A percentile compares a stretch with the other conserved stretches of the same genome.
Conservation (phyloP, 2,888 invertebrate species). For the Drosophila borborema region DNA sequence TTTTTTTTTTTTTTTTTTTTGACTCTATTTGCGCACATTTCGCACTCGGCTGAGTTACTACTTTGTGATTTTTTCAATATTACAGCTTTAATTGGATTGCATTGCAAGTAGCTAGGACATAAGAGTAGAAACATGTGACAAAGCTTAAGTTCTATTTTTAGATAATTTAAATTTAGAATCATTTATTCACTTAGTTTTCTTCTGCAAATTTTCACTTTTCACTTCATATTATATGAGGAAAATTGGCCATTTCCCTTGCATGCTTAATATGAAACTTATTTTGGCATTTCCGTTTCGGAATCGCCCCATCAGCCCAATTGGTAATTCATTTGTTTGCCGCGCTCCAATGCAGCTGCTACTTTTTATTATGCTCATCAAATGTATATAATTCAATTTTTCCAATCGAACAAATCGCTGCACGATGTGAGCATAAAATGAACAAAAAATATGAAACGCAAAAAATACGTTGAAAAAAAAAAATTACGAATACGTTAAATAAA, state of each 20-base stretch:
- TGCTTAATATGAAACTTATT: not conserved
- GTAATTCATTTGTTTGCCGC: slow-evolving; percentile 38
- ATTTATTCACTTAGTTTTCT: not conserved
- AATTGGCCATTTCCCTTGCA: not conserved
- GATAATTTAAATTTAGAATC: not conserved
- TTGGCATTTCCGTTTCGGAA: not conserved
- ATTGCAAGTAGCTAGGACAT: not conserved
- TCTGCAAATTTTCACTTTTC: not conserved
- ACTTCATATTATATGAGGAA: not conserved
- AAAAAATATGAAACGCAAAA: slow-evolving; percentile 2
- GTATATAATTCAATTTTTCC: slow-evolving; percentile 78
- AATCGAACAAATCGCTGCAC: slow-evolving; percentile 68
- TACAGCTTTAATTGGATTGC: not conserved
- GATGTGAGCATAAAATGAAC: slow-evolving; percentile 23
- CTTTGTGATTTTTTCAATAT: slow-evolving; percentile 14
- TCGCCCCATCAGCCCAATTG: slow-evolving; percentile 14
- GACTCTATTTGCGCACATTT: slow-evolving; percentile 43
- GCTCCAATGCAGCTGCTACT: slow-evolving; percentile 62
- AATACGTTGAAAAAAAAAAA: slow-evolving; percentile 20
- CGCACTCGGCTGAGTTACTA: slow-evolving; percentile 20
- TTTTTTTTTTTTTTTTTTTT: not conserved
- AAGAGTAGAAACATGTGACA: not conserved
- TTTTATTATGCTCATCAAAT: slow-evolving; percentile 75
- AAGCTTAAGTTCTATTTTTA: not conserved
- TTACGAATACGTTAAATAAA: slow-evolving; percentile 75